Conservation (phyloP, 2,113 vertebrate genomes). For the Manacus vitellinus region DNA sequence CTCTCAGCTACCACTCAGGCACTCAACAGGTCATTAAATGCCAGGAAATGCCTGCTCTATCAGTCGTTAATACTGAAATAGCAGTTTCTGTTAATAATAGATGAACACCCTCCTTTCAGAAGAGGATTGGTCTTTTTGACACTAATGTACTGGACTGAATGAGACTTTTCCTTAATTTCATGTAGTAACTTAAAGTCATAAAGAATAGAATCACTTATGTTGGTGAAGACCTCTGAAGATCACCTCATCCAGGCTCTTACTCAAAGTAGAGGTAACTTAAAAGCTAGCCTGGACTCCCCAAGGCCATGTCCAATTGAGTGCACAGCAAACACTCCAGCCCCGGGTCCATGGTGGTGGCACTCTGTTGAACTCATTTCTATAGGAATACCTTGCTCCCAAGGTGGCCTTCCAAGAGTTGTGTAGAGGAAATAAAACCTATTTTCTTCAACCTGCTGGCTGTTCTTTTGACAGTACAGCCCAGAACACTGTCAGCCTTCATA, state of each 20-base stretch:
- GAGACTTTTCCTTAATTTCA: not conserved
- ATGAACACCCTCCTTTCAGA: not conserved
- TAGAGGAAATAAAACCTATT: not conserved
- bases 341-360: rapidly evolving
- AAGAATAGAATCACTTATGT: not conserved
- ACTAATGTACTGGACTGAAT: not conserved
- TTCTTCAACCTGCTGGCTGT: not conserved
- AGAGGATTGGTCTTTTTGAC: not conserved
- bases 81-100: conserved; percentile 38
- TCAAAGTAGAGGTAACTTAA: not conserved
- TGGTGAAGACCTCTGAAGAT: not conserved
- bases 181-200: not conserved
- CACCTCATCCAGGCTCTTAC: not conserved
- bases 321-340: not conserved
- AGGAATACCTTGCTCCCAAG: not conserved
- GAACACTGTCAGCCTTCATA: not conserved
- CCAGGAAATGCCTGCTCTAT: not conserved
- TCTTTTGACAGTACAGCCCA: not conserved
- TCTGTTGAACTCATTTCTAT: not conserved
- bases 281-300: not conserved
- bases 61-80: conserved; percentile 33
- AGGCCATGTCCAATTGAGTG: not conserved
- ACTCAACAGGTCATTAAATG: conserved; percentile 28
- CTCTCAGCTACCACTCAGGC: conserved; percentile 2
- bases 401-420: not conserved